Evolutionary conservation across 1,140 invertebrate genomes (phyloP), one percentile per base, ranked within the genome.

Genomic region (Venustaconcha ellipsiformis): DNA sequence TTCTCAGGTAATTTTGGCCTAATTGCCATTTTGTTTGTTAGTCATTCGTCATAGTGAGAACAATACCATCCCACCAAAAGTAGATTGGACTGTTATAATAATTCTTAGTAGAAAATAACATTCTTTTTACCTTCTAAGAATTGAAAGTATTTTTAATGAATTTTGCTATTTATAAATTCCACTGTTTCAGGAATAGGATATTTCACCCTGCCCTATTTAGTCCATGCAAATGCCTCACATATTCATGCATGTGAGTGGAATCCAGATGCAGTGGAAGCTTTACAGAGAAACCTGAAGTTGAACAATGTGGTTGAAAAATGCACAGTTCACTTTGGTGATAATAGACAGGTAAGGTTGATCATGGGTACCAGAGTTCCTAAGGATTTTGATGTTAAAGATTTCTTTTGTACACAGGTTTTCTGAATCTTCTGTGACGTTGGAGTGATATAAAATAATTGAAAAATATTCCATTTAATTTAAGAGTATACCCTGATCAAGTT

Each of bases 211-310:
- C 91, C 92, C 0, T 93, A 91, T 83, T 80, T 93, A 12, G 89
- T 93, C 1, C 90, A 93, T 85, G 90, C 92, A 18, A 88, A 90
- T 76, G 92, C 92, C 6, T 79, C 84, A 59, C 76, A 87, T 78
- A 90, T 94, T 0, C 90, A 92, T 86, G 93, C 93, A 17, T 93
- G 92, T 88, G 93, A 94, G 85, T 93, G 92, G 93, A 93, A 94
- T 87, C 92, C 92, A n/a, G 83, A 90, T 76, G 91, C 93, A 58
- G 88, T 93, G 0, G 88, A 91, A 78, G 91, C 92, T 58, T 84
- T 94, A 26, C 86, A 84, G 72, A 82, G 84, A 72, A 93, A 93
- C 83, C 80, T 93, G 3, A 74, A 76, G 48, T 66, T 90, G 6
- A 93, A 94, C 82, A 75, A 87, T 26, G 91, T 93, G 2, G 67